These are phyloP conservation scores for Pteronotus mesoamericanus DNA, from an alignment of 2,797 vertebrate species.

Conservation along the genomic window DNA sequence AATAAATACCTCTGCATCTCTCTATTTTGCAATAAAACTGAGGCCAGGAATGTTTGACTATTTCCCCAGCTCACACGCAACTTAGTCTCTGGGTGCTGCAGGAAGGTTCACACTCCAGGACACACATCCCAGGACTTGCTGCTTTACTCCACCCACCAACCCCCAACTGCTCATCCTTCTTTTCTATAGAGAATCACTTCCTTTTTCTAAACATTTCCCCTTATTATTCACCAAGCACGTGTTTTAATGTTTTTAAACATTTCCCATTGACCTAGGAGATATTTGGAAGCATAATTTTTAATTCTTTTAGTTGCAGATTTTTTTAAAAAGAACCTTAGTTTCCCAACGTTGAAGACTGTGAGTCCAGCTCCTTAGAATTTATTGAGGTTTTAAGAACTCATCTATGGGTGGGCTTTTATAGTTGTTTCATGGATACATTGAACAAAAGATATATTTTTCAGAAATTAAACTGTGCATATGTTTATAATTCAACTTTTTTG, in stretches of 20 bases:
- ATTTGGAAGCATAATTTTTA: not conserved
- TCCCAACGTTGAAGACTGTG: fast-evolving
- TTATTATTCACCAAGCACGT: not conserved
- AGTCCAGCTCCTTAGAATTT: not conserved
- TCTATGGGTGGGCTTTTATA: fast-evolving
- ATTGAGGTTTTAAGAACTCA: not conserved
- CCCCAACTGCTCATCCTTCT: fast-evolving
- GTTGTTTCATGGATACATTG: not conserved
- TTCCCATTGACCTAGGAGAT: fast-evolving
- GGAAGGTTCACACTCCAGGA: fast-evolving
- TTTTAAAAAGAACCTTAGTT: not conserved
- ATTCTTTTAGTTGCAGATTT: not conserved
- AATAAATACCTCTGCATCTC: not conserved
- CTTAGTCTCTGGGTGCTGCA: fast-evolving
- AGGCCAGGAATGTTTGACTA: not conserved
- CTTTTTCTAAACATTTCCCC: not conserved
- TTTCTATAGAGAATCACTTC: not conserved
- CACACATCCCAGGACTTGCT: fast-evolving
- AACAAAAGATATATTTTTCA: not conserved
- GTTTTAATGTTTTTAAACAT: no score
- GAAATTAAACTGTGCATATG: not conserved
- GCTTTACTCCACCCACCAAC: fast-evolving
- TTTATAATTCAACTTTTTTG: not conserved
- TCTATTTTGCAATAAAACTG: not conserved
- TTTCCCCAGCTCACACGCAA: not conserved